phyloP scores from a whole-genome alignment of 2,888 invertebrate genomes.

The Chymomyza caudatula region DNA sequence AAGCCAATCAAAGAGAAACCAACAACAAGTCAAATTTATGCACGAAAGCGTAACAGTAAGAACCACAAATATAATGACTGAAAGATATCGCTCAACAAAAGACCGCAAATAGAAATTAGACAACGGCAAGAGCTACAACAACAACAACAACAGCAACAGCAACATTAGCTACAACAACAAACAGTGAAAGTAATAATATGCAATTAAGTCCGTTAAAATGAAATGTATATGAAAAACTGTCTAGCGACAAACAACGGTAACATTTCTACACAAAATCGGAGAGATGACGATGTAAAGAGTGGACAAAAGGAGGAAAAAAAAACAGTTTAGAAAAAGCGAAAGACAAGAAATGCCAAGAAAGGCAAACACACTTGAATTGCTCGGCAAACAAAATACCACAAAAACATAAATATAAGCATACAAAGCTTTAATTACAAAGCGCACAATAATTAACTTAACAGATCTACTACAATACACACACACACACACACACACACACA shows the following conservation, averaged over 20 bases:
- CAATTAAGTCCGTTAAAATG: constrained; percentile 55
- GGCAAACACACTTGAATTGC: neutral
- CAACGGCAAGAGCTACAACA: constrained; percentile 3
- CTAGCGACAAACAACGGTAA: neutral
- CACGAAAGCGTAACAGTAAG: constrained; percentile 33
- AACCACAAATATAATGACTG: constrained; percentile 17
- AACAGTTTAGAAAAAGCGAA: neutral
- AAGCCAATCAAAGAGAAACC: constrained; percentile 29
- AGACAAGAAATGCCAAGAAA: neutral
- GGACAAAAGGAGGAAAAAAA: neutral
- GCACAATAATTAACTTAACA: neutral
- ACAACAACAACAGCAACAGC: too few relatives aligned
- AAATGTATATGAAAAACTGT: constrained; percentile 36
- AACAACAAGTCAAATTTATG: constrained; percentile 18
- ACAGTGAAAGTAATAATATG: constrained; percentile 60
- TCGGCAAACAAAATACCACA: neutral
- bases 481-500: neutral
- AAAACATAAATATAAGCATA: neutral
- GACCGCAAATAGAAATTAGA: neutral
- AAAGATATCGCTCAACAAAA: neutral
- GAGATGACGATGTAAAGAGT: too few relatives aligned
- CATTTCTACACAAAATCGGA: neutral
- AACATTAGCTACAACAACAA: constrained; percentile 1
- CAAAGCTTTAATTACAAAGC: neutral
- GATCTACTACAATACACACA: neutral